Evolutionary conservation across 2,888 invertebrate species (phyloP), one percentile per base, ranked within the genome.

Genomic region (Callyntrura guangdongensis): DNA sequence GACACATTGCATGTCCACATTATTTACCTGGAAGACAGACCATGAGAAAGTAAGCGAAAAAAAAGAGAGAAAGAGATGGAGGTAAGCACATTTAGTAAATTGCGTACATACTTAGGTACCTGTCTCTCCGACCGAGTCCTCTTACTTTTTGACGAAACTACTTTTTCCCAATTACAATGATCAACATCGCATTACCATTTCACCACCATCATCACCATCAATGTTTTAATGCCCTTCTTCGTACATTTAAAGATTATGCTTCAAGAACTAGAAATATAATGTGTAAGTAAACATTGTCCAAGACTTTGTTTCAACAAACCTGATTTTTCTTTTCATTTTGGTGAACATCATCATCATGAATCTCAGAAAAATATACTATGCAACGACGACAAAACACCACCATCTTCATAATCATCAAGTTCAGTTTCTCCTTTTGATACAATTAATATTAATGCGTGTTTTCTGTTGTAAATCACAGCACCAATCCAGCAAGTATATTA

Each of bases 31-130:
- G 36, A 36, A 36, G 36, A 36, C 36, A 36, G 36, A 36, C 36
- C 6, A 36, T 36, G 36, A 36, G 36, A 36, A 36, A 36, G 36
- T 6, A 36, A 36, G 36, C 36, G 36, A 36, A 36, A 36, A 36
- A 36, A 36, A 36, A 36, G 36, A n/a, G 36, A 69, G 64, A 69
- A n/a, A 36, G 36, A 72, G 27, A 45, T 49, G 3, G 20, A 49
- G 47, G 11, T 74, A 74, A 20, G 74, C 49, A 74, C 25, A 22
- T 36, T 36, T 6, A 36, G 36, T 36, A 74, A 74, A 74, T 74
- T 74, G 74, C 74, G 74, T 74, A 74, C 22, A 20, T 74, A 74
- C 12, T 14, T 69, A 69, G 45, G 72, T 72, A 72, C 74, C 74
- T 74, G 74, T 74, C 49, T 36, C 36, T 36, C 36, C 36, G 36